phyloP scores from a whole-genome alignment of 1,140 invertebrate genomes.

The Leptopilina clavipes region DNA sequence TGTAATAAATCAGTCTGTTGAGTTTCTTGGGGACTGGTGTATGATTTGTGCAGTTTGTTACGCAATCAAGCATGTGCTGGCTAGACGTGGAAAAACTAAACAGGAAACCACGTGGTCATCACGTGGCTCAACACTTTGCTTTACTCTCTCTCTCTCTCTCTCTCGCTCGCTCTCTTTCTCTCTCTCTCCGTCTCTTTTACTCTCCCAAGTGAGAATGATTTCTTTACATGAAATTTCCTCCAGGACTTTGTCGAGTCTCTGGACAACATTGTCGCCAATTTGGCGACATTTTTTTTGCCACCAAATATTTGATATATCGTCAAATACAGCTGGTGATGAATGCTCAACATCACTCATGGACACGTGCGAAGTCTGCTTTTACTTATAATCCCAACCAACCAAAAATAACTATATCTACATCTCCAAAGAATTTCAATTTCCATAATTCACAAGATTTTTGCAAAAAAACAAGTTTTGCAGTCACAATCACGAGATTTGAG shows the following conservation, averaged over 20 bases:
- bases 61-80: conserved; percentile 69
- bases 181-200: not conserved
- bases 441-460: no score
- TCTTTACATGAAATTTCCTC: not conserved
- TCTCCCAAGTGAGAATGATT: conserved; percentile 3
- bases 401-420: not conserved
- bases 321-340: conserved; percentile 31
- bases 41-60: conserved; percentile 69
- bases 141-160: no score
- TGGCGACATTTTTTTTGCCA: conserved; percentile 23
- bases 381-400: not conserved
- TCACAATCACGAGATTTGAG: no score
- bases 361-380: conserved; percentile 33
- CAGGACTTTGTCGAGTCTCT: not conserved
- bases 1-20: conserved; percentile 71
- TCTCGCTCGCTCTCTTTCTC: not conserved
- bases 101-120: conserved; percentile 71
- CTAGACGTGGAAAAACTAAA: conserved; percentile 71
- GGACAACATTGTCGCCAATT: conserved; percentile 30
- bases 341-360: conserved; percentile 30
- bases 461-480: no score
- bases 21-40: conserved; percentile 61
- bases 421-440: not conserved
- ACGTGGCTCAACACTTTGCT: conserved; percentile 57
- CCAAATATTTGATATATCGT: conserved; percentile 25